phyloP scores from a whole-genome alignment of 2,888 invertebrate genomes.

The Callyntrura sp. region DNA sequence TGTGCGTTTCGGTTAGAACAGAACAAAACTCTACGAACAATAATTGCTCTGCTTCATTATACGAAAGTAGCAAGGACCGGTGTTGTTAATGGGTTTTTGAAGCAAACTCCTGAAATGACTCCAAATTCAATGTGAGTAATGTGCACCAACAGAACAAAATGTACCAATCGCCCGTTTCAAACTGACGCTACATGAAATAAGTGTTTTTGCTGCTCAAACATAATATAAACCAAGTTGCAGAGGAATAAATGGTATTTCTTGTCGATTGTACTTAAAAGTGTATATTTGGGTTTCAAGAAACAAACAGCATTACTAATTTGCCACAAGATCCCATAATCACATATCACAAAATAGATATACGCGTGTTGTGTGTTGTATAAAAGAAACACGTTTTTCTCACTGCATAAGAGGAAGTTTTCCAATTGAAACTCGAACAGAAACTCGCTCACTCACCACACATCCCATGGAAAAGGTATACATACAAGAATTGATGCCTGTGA shows the following conservation, averaged over 20 bases:
- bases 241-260: constrained; percentile 38
- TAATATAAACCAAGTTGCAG: constrained; percentile 56
- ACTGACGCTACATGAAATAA: constrained; percentile 27
- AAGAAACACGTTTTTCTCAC: constrained; percentile 22
- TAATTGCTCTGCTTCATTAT: constrained; percentile 67
- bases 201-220: neutral
- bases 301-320: constrained; percentile 72
- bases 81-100: constrained; percentile 62
- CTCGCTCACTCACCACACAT: neutral
- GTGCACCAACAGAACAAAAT: neutral
- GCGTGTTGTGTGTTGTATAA: too few species aligned
- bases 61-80: constrained; percentile 56
- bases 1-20: constrained; percentile 43
- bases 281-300: neutral
- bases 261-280: constrained; percentile 1
- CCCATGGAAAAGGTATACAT: constrained; percentile 6
- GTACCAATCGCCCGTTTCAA: constrained; percentile 58
- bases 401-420: constrained; percentile 40
- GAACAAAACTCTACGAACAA: constrained; percentile 28
- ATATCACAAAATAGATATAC: constrained; percentile 27
- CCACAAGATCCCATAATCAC: constrained; percentile 69
- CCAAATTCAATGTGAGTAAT: neutral
- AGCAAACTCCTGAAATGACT: constrained; percentile 40
- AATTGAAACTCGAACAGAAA: constrained; percentile 50
- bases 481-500: neutral